Conservation (phyloP, 1,140 invertebrate species). For the Conus betulinus region DNA sequence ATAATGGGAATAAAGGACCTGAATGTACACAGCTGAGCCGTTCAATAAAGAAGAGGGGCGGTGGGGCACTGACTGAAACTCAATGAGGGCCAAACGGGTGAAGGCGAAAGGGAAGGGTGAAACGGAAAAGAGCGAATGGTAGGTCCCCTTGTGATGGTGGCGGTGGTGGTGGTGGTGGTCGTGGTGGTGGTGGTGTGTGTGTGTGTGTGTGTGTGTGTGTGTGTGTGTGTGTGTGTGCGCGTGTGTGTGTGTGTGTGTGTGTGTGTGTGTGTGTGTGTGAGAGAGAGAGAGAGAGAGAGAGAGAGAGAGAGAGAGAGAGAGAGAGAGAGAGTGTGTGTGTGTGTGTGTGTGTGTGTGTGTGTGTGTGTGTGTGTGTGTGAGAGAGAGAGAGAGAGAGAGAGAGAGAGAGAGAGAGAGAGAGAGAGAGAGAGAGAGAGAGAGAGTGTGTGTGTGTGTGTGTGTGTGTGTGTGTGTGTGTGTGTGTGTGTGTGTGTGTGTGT, state of each 20-base stretch:
- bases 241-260: slow-evolving; percentile 1
- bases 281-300: neutral
- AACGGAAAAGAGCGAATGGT: too few species aligned
- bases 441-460: too few species aligned
- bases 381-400: neutral
- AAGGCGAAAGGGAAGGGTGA: too few species aligned
- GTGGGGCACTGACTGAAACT: too few species aligned
- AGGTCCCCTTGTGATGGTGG: neutral
- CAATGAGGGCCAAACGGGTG: too few species aligned
- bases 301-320: neutral
- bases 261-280: slow-evolving; percentile 4
- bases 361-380: neutral
- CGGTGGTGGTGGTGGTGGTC: neutral
- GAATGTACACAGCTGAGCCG: too few species aligned
- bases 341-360: slow-evolving; percentile 1
- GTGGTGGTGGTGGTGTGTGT: neutral
- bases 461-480: too few species aligned
- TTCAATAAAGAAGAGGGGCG: too few species aligned
- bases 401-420: neutral
- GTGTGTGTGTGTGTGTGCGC: slow-evolving; percentile 12
- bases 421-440: too few species aligned
- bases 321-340: slow-evolving; percentile 6
- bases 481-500: too few species aligned
- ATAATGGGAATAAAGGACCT: too few species aligned
- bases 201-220: slow-evolving; percentile 15